These are phyloP conservation scores for Chaetorhynchus papuensis DNA, from an alignment of 2,113 vertebrate genomes.

Conservation along the genomic window DNA sequence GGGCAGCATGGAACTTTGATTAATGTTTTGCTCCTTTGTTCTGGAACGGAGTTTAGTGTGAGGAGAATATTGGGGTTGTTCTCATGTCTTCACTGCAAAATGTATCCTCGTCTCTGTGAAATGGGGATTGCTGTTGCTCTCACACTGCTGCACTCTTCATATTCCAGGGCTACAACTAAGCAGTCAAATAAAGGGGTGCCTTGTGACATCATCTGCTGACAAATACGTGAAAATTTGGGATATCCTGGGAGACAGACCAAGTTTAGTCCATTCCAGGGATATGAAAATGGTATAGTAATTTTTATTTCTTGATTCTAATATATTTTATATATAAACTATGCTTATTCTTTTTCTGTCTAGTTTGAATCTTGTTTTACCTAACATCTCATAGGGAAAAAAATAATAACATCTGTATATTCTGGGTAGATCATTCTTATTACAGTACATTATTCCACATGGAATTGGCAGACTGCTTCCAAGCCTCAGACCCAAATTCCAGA, in stretches of 20 bases:
- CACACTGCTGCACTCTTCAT: not conserved
- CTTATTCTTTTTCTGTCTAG: not conserved
- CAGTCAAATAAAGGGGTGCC: conserved; percentile 93
- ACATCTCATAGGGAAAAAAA: not conserved
- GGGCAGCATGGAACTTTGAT: not conserved
- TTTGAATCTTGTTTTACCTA: not conserved
- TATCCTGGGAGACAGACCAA: conserved; percentile 89
- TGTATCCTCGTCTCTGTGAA: not conserved
- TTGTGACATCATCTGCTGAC: conserved; percentile 92
- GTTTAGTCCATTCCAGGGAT: conserved; percentile 87
- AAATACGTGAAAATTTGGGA: conserved; percentile 96
- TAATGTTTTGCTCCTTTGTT: not conserved
- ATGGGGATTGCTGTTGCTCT: not conserved
- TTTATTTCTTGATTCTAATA: not conserved
- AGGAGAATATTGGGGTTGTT: not conserved
- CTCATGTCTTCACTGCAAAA: not conserved
- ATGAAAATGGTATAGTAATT: conserved; percentile 92
- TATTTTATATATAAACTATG: not conserved
- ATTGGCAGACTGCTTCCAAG: not conserved
- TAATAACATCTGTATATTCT: not conserved
- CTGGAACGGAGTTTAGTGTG: not conserved
- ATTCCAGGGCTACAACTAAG: conserved; percentile 87
- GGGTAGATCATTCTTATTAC: not conserved
- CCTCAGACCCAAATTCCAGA: not conserved
- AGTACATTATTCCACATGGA: not conserved